Base-by-base conservation (phyloP, 2,113 vertebrate species). In the Gasterosteus nipponicus region DNA sequence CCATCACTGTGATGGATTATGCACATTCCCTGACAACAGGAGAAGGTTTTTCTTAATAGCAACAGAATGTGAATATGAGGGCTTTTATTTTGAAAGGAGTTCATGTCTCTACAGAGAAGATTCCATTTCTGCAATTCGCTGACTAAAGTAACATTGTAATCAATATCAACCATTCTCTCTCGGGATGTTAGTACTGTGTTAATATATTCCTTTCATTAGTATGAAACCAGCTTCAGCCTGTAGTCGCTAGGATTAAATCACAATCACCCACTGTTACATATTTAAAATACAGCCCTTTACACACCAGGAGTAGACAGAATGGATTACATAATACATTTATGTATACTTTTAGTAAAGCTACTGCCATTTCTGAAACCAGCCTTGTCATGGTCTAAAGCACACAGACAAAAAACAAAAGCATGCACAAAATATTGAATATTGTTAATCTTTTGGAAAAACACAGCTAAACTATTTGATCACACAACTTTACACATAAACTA, bases 1-100 rank as follows among this genome's bases (percentile, higher is more conserved):
- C 68, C 68, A 70, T 70, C 68, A 59, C 39, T 9, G 68, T 49
- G 56, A 60, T 60, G 31, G n/a, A 60, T 72, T 49, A 49, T 46
- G 60, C 57, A 72, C 57, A 14, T 61, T 61, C 19, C 38, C 29
- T 38, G 41, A 35, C 5, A 54, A 54, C 19, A 41, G 35, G n/a
- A 71, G 46, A 44, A 51, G 19, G 38, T 39, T 73, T 63, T 62
- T 59, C 46, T 62, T 31, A 41, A 39, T 73, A 62, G n/a, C 46
- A 53, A 39, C n/a, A 18, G 9, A 38, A 61, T 72, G 61, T 15
- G 61, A 60, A 63, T 53, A 62, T 53, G 35, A 31, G 10, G 15
- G 35, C 10, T 46, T 47, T 47, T 47, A 57, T 42, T 47, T 31
- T n/a, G 18, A 71, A 59, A 26, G 53, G 11, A 54, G 22, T 54